Evolutionary conservation across 2,888 invertebrate species (phyloP).

Genomic region (Acrocera orbiculus): DNA sequence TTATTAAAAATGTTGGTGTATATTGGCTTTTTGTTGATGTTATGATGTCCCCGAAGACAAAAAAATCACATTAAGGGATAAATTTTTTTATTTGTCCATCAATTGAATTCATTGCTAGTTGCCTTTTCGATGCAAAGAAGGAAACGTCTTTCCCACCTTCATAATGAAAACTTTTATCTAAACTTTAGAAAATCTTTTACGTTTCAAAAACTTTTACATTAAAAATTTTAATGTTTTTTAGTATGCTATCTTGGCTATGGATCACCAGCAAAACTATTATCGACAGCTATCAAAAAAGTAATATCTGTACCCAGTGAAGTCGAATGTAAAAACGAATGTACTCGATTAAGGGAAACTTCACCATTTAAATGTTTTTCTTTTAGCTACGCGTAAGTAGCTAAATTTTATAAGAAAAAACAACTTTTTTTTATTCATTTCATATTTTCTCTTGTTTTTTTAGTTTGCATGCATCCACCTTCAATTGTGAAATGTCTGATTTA

Average conservation of each 20-base stretch:
- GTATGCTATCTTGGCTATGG: conserved; percentile 66
- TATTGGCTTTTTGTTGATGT: too few relatives aligned
- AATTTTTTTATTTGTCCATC: too few relatives aligned
- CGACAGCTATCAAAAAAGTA: conserved; percentile 44
- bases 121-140: too few relatives aligned
- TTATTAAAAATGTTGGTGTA: too few relatives aligned
- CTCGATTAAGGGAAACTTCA: conserved; percentile 33
- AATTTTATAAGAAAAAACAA: conserved; percentile 1
- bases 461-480: conserved; percentile 30
- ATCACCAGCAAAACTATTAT: conserved; percentile 51
- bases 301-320: conserved; percentile 45
- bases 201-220: too few relatives aligned
- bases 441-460: too few relatives aligned
- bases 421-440: conserved; percentile 4
- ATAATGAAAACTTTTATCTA: too few relatives aligned
- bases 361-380: conserved; percentile 58
- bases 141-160: too few relatives aligned
- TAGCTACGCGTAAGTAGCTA: conserved; percentile 43
- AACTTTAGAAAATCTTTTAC: too few relatives aligned
- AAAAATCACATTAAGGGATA: too few relatives aligned
- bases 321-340: conserved; percentile 54
- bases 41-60: too few relatives aligned
- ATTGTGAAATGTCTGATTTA: conserved; percentile 63
- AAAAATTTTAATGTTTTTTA: conserved; percentile 23
- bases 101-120: too few relatives aligned